phyloP scores from a whole-genome alignment of 1,140 invertebrate genomes.

The Caenorhabditis inopinata region DNA sequence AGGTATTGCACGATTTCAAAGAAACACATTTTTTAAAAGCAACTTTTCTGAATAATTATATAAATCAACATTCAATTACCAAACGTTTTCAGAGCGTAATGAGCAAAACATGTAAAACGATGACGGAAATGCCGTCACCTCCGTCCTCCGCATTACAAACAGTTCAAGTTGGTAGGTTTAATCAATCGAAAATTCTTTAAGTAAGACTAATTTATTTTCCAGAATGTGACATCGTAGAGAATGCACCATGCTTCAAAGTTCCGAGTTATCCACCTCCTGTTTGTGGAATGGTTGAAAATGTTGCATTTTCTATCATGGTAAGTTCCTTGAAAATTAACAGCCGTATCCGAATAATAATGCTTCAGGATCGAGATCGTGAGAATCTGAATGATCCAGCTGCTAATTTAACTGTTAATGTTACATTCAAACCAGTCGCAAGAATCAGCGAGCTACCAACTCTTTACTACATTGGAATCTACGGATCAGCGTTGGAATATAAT shows the following conservation, averaged over 20 bases:
- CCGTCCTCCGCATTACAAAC: conserved; percentile 10
- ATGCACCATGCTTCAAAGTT: conserved; percentile 38
- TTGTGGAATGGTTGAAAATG: conserved; percentile 54
- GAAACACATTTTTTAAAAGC: too few relatives aligned
- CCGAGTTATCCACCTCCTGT: conserved; percentile 42
- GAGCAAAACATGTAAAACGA: conserved; percentile 28
- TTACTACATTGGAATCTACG: conserved; percentile 62
- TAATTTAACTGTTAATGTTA: conserved; percentile 56
- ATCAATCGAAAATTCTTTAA: background rate
- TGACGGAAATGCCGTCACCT: conserved; percentile 31
- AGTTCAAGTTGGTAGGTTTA: conserved; percentile 46
- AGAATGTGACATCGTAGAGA: conserved; percentile 47
- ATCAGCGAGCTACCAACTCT: conserved; percentile 47
- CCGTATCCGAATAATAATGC: background rate
- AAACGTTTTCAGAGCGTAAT: conserved; percentile 5
- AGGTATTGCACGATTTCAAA: conserved; percentile 47
- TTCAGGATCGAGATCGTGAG: background rate
- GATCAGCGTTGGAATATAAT: conserved; percentile 51
- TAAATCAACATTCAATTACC: too few relatives aligned
- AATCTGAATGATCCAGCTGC: conserved; percentile 41
- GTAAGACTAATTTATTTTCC: background rate
- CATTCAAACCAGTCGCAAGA: conserved; percentile 50
- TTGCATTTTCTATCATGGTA: conserved; percentile 47
- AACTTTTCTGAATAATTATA: too few relatives aligned
- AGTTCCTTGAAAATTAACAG: background rate